Percentiles rank a stretch among this genome's conserved stretches.
Conservation (phyloP, 2,888 invertebrate genomes). For the Catocala nupta region DNA sequence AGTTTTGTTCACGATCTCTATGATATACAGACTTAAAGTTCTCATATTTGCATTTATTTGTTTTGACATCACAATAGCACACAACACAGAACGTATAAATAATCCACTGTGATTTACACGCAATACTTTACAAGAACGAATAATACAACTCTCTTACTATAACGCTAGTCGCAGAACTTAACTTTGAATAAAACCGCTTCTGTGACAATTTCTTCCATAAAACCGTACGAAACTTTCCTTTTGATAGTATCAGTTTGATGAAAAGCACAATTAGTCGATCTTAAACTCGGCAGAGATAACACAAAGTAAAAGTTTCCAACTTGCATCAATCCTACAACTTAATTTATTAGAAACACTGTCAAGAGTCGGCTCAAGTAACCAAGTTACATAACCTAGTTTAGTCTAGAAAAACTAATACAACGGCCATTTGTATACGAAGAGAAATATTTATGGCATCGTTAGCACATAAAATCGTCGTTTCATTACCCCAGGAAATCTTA, state of each 20-base stretch:
- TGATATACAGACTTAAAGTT: constrained; percentile 1
- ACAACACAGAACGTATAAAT: neutral
- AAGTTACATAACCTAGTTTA: constrained; percentile 33
- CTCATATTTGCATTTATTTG: constrained; percentile 13
- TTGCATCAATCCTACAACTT: constrained; percentile 41
- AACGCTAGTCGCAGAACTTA: neutral
- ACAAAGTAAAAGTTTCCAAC: constrained; percentile 36
- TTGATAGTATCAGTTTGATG: constrained; percentile 4
- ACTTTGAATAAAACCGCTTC: neutral
- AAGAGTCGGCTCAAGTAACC: constrained; percentile 33
- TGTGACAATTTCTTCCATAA: too few relatives aligned
- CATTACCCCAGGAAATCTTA: constrained; percentile 43
- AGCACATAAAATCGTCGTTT: constrained; percentile 35
- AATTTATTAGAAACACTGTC: constrained; percentile 40
- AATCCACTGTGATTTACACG: neutral
- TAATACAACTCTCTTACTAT: neutral
- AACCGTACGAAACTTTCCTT: neutral
- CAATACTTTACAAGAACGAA: neutral
- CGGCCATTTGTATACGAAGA: constrained; percentile 21
- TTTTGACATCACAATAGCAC: constrained; percentile 9
- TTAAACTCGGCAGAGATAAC: constrained; percentile 31
- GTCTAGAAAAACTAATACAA: constrained; percentile 31
- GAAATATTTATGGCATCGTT: constrained; percentile 46
- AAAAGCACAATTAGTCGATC: constrained; percentile 34
- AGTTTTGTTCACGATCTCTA: constrained; percentile 6